Evolutionary conservation across 2,113 vertebrate genomes (phyloP).

Genomic region (Phrynosoma platyrhinos): DNA sequence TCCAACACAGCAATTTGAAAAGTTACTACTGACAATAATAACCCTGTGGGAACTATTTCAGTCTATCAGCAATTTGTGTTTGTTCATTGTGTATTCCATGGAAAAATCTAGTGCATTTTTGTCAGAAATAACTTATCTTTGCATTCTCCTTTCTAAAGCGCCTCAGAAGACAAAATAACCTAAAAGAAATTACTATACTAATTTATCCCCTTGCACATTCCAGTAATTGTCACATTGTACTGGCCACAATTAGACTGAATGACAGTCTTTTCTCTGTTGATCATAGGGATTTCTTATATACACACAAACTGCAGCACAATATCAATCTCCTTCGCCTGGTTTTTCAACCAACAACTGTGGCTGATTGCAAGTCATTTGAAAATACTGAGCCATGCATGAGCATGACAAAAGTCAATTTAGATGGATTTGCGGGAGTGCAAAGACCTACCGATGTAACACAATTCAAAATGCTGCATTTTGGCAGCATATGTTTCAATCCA

Average conservation of each 20-base stretch:
- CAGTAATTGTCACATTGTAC: slow-evolving; percentile 57
- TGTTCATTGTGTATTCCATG: slow-evolving; percentile 50
- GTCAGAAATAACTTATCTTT: slow-evolving; percentile 35
- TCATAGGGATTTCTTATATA: slow-evolving; percentile 54
- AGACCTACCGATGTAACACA: slow-evolving; percentile 37
- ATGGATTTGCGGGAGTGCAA: slow-evolving; percentile 51
- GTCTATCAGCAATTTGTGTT: slow-evolving; percentile 69
- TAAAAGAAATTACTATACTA: slow-evolving; percentile 61
- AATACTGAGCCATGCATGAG: slow-evolving; percentile 11
- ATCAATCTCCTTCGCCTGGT: slow-evolving; percentile 35
- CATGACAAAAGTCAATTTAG: slow-evolving; percentile 54
- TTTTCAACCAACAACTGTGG: slow-evolving; percentile 59
- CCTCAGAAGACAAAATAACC: slow-evolving; percentile 61
- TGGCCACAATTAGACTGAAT: slow-evolving; percentile 50
- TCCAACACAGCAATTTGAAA: slow-evolving; percentile 63
- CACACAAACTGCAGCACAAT: slow-evolving; percentile 30
- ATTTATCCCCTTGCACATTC: slow-evolving; percentile 49
- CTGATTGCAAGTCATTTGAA: slow-evolving; percentile 57
- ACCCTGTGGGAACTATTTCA: slow-evolving; percentile 73
- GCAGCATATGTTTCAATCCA: slow-evolving; percentile 21
- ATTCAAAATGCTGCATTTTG: slow-evolving; percentile 47
- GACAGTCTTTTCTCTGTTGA: slow-evolving; percentile 63
- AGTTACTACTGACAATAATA: slow-evolving; percentile 45
- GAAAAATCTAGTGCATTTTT: slow-evolving; percentile 50
- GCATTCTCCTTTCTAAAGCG: slow-evolving; percentile 49